A percentile compares a stretch with the other conserved stretches of the same genome.
Evolutionary conservation across 2,113 vertebrate species (phyloP).

Genomic region (Manacus vitellinus): DNA sequence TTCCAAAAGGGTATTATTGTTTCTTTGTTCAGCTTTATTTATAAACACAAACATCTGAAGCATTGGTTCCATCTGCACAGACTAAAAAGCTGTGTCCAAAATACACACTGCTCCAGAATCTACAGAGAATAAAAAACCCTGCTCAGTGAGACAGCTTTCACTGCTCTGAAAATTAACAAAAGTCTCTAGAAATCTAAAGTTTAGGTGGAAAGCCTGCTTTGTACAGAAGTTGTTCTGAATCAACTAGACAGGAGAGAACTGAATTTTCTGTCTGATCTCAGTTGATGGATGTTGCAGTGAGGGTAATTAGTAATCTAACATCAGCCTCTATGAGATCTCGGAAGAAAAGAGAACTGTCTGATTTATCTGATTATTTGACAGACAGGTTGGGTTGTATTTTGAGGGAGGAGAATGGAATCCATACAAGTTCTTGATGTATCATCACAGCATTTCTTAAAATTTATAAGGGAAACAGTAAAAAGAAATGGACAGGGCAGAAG

Average conservation of each 20-base stretch:
- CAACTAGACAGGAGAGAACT: not conserved
- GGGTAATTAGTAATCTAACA: not conserved
- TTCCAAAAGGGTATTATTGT: not conserved
- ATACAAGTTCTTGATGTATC: not conserved
- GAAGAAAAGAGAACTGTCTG: not conserved
- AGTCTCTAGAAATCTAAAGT: not conserved
- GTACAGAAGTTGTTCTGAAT: not conserved
- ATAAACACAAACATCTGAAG: not conserved
- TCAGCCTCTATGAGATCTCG: not conserved
- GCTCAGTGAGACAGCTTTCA: not conserved
- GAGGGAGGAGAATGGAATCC: not conserved
- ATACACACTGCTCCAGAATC: not conserved
- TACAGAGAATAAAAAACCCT: not conserved
- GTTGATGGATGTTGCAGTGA: not conserved
- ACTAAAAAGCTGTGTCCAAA: not conserved
- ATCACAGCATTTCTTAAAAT: not conserved
- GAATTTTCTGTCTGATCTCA: not conserved
- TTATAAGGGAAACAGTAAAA: not conserved
- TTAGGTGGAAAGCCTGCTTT: not conserved
- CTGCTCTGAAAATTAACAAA: not conserved
- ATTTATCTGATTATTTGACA: not conserved
- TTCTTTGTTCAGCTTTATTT: constrained; percentile 31
- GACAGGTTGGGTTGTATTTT: not conserved
- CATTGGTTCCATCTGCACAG: not conserved
- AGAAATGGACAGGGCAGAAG: not conserved